Percentiles rank a stretch among this genome's conserved stretches.
Evolutionary conservation across 2,888 invertebrate genomes (phyloP).

Genomic region (Chymomyza fuscimana): DNA sequence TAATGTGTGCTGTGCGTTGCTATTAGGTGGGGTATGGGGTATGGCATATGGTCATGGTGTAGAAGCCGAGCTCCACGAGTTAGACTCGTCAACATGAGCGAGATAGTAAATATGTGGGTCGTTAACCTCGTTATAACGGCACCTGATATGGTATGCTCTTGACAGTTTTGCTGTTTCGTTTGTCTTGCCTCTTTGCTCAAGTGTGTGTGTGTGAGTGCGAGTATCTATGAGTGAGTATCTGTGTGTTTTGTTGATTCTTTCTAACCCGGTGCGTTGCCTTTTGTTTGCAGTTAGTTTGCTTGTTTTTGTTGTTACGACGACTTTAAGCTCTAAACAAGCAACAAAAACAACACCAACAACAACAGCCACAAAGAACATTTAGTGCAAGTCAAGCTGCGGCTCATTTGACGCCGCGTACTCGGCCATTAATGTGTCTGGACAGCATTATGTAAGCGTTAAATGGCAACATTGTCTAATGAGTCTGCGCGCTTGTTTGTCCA

Average conservation of each 20-base stretch:
- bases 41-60: slow-evolving; percentile 8
- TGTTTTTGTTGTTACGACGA: slow-evolving; percentile 35
- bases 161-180: slow-evolving; percentile 19
- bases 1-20: slow-evolving; percentile 22
- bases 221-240: slow-evolving; percentile 42
- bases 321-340: slow-evolving; percentile 37
- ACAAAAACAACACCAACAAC: slow-evolving; percentile 22
- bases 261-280: slow-evolving; percentile 23
- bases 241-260: slow-evolving; percentile 39
- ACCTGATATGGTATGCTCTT: slow-evolving; percentile 48
- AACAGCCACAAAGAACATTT: slow-evolving; percentile 30
- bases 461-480: slow-evolving; percentile 49
- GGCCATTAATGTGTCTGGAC: neutral
- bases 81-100: slow-evolving; percentile 19
- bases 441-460: slow-evolving; percentile 8
- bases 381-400: slow-evolving; percentile 26
- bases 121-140: slow-evolving; percentile 76
- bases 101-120: slow-evolving; percentile 62
- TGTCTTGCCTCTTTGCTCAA: neutral
- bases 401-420: neutral
- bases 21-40: slow-evolving; percentile 25
- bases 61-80: neutral
- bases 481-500: slow-evolving; percentile 39
- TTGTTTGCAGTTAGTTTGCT: slow-evolving; percentile 5
- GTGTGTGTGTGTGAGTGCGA: slow-evolving; percentile 16